Conservation (phyloP, 2,888 invertebrate species). For the Tuberolachnus salignus region DNA sequence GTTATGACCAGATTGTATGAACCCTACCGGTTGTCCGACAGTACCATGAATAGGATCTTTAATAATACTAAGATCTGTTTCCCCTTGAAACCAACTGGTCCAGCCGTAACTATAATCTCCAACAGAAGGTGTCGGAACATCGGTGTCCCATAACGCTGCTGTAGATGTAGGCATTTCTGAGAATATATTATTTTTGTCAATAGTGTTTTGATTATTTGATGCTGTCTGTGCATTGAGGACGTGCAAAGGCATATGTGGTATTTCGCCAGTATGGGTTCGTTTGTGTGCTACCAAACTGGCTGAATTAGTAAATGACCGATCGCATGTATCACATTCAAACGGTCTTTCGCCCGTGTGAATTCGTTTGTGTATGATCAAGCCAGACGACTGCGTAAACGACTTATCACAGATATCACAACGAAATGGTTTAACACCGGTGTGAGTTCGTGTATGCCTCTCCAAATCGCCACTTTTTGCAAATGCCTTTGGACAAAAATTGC, state of each 20-base stretch:
- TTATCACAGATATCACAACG: slow-evolving; percentile 65
- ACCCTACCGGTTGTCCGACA: neutral
- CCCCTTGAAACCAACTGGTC: slow-evolving; percentile 45
- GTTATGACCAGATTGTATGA: neutral
- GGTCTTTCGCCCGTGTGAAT: slow-evolving; percentile 65
- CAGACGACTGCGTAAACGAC: slow-evolving; percentile 66
- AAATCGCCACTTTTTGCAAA: slow-evolving; percentile 64
- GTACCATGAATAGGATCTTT: slow-evolving; percentile 16
- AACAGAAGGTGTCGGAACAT: neutral
- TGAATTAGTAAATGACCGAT: slow-evolving; percentile 64
- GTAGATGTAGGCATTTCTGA: slow-evolving; percentile 9
- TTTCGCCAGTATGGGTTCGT: slow-evolving; percentile 54
- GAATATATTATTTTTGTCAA: neutral
- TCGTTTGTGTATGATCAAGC: slow-evolving; percentile 65
- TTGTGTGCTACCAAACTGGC: slow-evolving; percentile 63
- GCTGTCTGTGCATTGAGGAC: neutral
- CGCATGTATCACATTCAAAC: slow-evolving; percentile 63
- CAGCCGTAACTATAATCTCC: slow-evolving; percentile 36
- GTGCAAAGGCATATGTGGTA: slow-evolving; percentile 26
- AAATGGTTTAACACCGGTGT: slow-evolving; percentile 66
- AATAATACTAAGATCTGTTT: slow-evolving; percentile 4
- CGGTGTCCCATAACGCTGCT: slow-evolving; percentile 23
- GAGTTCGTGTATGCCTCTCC: slow-evolving; percentile 64
- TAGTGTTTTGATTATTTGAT: neutral
- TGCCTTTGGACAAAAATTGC: slow-evolving; percentile 64